These are phyloP conservation scores for Microhierax caerulescens DNA, from an alignment of 2,797 vertebrate species.

Conservation along the genomic window DNA sequence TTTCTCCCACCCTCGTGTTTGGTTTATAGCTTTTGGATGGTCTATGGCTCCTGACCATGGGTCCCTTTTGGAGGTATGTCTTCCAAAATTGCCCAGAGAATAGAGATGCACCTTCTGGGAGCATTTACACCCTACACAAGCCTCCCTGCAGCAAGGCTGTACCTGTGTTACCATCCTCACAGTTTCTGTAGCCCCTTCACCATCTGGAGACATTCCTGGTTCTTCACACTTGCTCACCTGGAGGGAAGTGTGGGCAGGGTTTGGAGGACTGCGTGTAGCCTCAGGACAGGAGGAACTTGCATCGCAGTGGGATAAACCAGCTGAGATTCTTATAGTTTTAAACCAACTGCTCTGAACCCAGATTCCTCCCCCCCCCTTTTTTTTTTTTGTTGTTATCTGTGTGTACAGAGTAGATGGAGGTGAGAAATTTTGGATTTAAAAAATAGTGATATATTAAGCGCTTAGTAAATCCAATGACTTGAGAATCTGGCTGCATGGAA, in stretches of 20 bases:
- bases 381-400: not conserved
- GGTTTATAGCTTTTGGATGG: not conserved
- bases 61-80: not conserved
- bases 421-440: not conserved
- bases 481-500: not conserved
- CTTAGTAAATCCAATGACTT: not conserved
- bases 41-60: fast-evolving
- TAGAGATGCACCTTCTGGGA: not conserved
- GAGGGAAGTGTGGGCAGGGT: not conserved
- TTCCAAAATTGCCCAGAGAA: not conserved
- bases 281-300: not conserved
- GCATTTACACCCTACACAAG: not conserved
- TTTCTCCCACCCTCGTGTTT: not conserved
- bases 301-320: not conserved
- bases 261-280: not conserved
- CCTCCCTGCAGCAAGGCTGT: not conserved
- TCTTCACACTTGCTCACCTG: not conserved
- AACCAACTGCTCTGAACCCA: not conserved
- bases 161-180: not conserved
- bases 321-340: not conserved
- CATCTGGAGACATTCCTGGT: not conserved
- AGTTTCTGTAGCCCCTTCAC: not conserved
- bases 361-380: not conserved
- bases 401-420: not conserved
- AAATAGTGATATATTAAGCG: not conserved